Conservation (phyloP, 2,888 invertebrate genomes). For the Eugnorisma glareosa region DNA sequence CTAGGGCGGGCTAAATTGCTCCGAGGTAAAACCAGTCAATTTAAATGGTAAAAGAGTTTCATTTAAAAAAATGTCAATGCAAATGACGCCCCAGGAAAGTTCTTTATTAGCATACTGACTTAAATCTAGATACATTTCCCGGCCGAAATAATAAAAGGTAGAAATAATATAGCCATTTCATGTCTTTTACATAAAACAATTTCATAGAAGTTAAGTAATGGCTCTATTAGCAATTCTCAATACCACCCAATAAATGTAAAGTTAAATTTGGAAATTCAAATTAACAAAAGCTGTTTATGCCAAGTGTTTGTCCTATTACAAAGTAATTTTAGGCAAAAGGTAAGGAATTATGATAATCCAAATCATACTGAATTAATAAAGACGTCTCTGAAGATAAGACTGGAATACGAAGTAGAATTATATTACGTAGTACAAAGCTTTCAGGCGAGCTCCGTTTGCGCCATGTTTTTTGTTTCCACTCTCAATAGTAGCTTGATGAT, state of each 20-base stretch:
- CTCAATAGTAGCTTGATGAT: constrained; percentile 61
- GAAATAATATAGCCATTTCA: constrained; percentile 27
- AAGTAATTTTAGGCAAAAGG: constrained; percentile 71
- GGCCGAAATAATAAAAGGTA: constrained; percentile 35
- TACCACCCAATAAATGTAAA: constrained; percentile 55
- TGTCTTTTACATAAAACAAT: constrained; percentile 16
- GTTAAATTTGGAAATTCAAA: constrained; percentile 65
- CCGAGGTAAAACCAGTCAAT: constrained; percentile 85
- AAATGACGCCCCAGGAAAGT: constrained; percentile 74
- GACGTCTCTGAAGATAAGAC: constrained; percentile 63
- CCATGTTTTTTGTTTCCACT: constrained; percentile 58
- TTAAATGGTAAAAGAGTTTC: constrained; percentile 87
- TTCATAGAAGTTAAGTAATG: constrained; percentile 27
- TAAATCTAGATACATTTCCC: constrained; percentile 55
- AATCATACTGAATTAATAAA: constrained; percentile 74
- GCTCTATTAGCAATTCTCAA: constrained; percentile 39
- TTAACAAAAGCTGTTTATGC: constrained; percentile 68
- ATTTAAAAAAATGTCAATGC: constrained; percentile 82
- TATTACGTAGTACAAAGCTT: constrained; percentile 64
- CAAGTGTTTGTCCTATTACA: constrained; percentile 71
- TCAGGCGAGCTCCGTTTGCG: constrained; percentile 46
- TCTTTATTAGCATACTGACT: constrained; percentile 65
- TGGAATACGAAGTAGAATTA: constrained; percentile 61
- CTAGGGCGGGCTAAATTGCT: constrained; percentile 81
- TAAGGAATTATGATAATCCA: constrained; percentile 73